Evolutionary conservation across 2,113 vertebrate species (phyloP), one percentile per base, ranked within the genome.

Genomic region (Paramormyrops kingsleyae): DNA sequence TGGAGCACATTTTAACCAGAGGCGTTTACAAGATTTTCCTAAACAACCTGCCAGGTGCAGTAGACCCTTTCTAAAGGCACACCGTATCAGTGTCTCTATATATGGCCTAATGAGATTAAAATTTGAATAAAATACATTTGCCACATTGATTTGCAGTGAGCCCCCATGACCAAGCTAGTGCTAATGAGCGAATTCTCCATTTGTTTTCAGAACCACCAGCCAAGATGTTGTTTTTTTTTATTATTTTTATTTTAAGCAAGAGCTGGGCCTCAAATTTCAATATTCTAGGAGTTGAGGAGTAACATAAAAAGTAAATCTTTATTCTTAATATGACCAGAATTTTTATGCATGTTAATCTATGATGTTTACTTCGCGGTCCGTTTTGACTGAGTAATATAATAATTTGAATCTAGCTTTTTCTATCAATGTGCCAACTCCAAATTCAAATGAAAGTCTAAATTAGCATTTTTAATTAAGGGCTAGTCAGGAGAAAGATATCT

Each of bases 31-130:
- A 97, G 96, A 94, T 95, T 93, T 94, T 92, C 94, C 96, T 92
- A 94, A 97, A 97, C 95, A 97, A 96, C 96, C 96, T 95, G 95
- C 96, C 97, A 97, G 97, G 97, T 98, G 96, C 96, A 96, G 93
- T 93, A 96, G 96, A 94, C 91, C 91, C 92, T 94, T 93, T 94
- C 92, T 89, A 87, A 74, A 92, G 93, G 91, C 91, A 74, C 90
- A 94, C 93, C 83, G 90, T 94, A 93, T 95, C 94, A 87, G 93
- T 94, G 94, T 94, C 95, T 95, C 93, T 91, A 94, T 93, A 94
- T 92, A 91, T 94, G 96, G 91, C 90, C 92, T 96, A 95, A 97
- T 95, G 94, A 96, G 97, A 97, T 98, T 97, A 97, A 94, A 94
- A 94, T 93, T 88, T 93, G 91, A 93, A 93, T 89, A 90, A 94